Evolutionary conservation across 2,113 vertebrate species (phyloP).

Genomic region (Etia nguti): DNA sequence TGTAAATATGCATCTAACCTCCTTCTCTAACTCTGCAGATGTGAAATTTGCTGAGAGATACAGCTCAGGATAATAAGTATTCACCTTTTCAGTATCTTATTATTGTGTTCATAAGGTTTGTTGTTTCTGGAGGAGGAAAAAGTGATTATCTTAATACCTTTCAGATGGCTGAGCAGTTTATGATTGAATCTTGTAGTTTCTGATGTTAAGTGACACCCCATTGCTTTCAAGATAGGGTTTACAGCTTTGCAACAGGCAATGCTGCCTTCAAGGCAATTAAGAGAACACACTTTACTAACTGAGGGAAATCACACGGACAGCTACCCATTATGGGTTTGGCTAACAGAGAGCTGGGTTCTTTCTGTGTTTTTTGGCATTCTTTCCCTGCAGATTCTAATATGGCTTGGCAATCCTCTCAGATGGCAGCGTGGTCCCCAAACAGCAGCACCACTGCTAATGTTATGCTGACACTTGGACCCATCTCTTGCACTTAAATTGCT

Average conservation of each 20-base stretch:
- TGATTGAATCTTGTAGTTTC: constrained; percentile 51
- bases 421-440: background rate
- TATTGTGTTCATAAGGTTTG: background rate
- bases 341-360: background rate
- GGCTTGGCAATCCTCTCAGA: background rate
- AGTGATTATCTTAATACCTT: constrained; percentile 33
- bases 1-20: constrained; percentile 21
- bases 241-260: constrained; percentile 31
- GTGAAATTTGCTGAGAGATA: background rate
- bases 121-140: background rate
- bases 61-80: background rate
- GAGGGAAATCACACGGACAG: background rate
- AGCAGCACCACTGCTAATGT: background rate
- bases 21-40: constrained; percentile 10
- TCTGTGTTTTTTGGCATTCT: background rate
- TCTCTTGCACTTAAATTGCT: background rate
- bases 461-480: background rate
- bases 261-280: constrained; percentile 38
- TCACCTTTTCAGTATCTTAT: background rate
- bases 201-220: constrained; percentile 51
- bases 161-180: constrained; percentile 43
- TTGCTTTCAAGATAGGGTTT: constrained; percentile 50
- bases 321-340: background rate
- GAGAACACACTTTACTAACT: constrained; percentile 16
- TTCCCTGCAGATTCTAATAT: background rate